Percentiles rank a stretch among this genome's conserved stretches.
Evolutionary conservation across 1,140 invertebrate genomes (phyloP).

Genomic region (Chymomyza costata): DNA sequence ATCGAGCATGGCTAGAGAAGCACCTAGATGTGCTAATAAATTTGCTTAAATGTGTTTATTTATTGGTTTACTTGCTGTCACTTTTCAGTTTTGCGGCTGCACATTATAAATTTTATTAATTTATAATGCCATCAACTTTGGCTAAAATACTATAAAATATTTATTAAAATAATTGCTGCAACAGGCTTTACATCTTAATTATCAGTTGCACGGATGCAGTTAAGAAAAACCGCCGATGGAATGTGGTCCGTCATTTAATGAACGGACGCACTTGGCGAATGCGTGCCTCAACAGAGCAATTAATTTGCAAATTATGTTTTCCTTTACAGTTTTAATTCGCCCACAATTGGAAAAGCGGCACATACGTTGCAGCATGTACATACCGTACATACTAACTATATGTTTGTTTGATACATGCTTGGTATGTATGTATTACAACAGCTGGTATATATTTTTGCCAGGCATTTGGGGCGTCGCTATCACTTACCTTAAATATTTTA

Average conservation of each 20-base stretch:
- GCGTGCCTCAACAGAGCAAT: no score
- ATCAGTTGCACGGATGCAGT: constrained; percentile 24
- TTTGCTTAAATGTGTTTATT: constrained; percentile 48
- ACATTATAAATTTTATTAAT: constrained; percentile 41
- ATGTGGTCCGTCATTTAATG: no score
- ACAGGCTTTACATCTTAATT: constrained; percentile 48
- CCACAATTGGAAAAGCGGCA: no score
- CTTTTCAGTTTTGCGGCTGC: constrained; percentile 3
- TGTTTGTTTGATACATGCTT: no score
- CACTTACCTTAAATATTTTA: constrained; percentile 65
- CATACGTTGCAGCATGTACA: no score
- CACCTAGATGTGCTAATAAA: constrained; percentile 48
- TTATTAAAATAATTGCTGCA: constrained; percentile 47
- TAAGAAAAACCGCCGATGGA: no score
- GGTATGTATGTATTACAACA: neutral
- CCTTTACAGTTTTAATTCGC: constrained; percentile 28
- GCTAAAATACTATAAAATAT: constrained; percentile 54
- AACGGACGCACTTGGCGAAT: no score
- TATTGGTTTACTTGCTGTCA: constrained; percentile 33
- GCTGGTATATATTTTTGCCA: neutral
- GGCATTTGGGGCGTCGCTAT: constrained; percentile 8
- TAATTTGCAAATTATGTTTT: constrained; percentile 49
- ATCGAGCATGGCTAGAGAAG: constrained; percentile 26
- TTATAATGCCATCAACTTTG: constrained; percentile 43
- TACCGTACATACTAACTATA: no score